Conservation (phyloP, 1,140 invertebrate species). For the Trachymyrmex cornetzi region DNA sequence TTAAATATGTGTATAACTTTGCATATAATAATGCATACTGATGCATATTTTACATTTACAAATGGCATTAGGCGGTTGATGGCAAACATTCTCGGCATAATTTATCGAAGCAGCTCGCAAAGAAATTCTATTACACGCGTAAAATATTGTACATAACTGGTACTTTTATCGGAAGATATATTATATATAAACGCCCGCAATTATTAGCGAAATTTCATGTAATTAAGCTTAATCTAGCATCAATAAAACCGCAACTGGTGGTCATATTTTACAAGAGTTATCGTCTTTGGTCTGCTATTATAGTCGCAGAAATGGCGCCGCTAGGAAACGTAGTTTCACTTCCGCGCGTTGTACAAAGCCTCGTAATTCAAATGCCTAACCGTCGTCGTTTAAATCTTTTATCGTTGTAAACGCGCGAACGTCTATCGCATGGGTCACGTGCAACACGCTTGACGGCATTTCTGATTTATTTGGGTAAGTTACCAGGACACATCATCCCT, state of each 20-base stretch:
- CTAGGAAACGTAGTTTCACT: constrained; percentile 21
- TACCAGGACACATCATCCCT: constrained; percentile 75
- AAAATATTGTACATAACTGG: constrained; percentile 23
- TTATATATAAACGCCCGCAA: constrained; percentile 6
- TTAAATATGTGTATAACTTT: neutral
- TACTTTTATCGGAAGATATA: constrained; percentile 16
- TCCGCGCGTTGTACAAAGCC: neutral
- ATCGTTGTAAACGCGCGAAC: constrained; percentile 47
- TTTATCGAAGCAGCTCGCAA: constrained; percentile 9
- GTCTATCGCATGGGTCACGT: constrained; percentile 52
- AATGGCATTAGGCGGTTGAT: neutral
- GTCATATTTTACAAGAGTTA: constrained; percentile 31
- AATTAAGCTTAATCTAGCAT: constrained; percentile 39
- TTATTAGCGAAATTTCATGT: constrained; percentile 20
- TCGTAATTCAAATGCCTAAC: constrained; percentile 42
- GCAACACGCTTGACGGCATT: constrained; percentile 71
- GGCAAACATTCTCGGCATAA: neutral
- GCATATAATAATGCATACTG: neutral
- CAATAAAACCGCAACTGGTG: constrained; percentile 26
- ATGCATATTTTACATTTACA: neutral
- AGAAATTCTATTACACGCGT: neutral
- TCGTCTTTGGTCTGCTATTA: constrained; percentile 40
- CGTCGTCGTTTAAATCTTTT: constrained; percentile 61
- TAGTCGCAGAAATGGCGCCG: constrained; percentile 13
- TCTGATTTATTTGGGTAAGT: constrained; percentile 80